Conservation (phyloP, 37 sponge, comb jelly and placozoan species). For the Ianthella basta region DNA sequence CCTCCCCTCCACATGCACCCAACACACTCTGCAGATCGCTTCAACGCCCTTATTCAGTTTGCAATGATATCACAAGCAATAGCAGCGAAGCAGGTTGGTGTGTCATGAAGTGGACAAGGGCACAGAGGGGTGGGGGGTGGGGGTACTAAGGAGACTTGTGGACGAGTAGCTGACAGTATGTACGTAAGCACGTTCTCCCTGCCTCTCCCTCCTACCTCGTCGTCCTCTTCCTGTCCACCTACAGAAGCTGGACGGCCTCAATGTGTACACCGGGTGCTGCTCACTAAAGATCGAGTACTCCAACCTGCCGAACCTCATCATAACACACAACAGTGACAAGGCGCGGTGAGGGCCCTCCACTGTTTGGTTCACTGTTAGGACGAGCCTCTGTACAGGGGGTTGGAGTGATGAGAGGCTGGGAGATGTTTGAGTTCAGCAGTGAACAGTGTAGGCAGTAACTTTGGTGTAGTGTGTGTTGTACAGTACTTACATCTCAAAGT, state of each 20-base stretch:
- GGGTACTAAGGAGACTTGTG: background rate
- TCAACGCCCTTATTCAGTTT: slow-evolving; percentile 81
- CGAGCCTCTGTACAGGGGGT: background rate
- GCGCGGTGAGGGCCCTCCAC: slow-evolving; percentile 61
- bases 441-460: background rate
- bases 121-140: background rate
- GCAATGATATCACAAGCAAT: slow-evolving; percentile 54
- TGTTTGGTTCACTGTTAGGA: background rate
- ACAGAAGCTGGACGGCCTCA: slow-evolving; percentile 90
- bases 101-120: background rate
- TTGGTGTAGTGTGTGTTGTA: background rate
- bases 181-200: no score
- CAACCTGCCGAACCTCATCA: slow-evolving; percentile 75
- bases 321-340: slow-evolving; percentile 90
- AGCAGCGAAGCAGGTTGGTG: slow-evolving; percentile 70
- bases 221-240: no score
- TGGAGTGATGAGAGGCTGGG: background rate
- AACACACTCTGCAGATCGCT: slow-evolving; percentile 80
- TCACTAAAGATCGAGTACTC: slow-evolving; percentile 88
- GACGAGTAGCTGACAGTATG: background rate
- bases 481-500: no score
- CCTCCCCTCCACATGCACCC: background rate
- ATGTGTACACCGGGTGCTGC: slow-evolving; percentile 95
- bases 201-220: no score
- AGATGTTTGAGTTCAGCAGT: background rate